These are phyloP conservation scores for Cotesia glomerata DNA, from an alignment of 1,140 invertebrate genomes.

Conservation along the genomic window DNA sequence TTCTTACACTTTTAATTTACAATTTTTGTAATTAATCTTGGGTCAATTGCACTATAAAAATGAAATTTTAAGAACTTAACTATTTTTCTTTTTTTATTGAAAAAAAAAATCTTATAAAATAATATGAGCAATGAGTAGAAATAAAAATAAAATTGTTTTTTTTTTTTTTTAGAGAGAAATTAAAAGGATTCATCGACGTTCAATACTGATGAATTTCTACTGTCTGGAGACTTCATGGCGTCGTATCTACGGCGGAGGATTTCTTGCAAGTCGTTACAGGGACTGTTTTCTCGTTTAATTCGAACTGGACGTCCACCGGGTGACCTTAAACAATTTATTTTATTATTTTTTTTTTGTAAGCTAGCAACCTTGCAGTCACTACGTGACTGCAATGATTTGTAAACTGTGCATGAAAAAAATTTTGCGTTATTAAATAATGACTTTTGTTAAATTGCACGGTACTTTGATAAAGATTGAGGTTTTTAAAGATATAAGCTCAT, in stretches of 20 bases:
- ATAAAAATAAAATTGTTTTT: background rate
- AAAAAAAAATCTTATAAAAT: background rate
- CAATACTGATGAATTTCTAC: constrained; percentile 52
- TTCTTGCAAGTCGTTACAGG: constrained; percentile 61
- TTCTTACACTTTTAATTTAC: constrained; percentile 1
- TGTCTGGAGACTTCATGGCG: constrained; percentile 56
- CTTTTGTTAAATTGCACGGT: too few relatives aligned
- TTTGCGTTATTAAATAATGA: too few relatives aligned
- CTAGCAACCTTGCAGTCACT: too few relatives aligned
- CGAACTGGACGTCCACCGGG: constrained; percentile 53
- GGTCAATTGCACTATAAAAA: constrained; percentile 43
- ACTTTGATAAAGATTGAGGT: too few relatives aligned
- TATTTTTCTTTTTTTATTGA: background rate
- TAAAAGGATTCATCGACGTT: constrained; percentile 52
- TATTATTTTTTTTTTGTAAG: too few relatives aligned
- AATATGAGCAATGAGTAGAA: background rate
- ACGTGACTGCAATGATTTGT: too few relatives aligned
- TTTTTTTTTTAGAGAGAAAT: constrained; percentile 8
- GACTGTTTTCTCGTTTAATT: constrained; percentile 56
- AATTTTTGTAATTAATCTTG: constrained; percentile 41
- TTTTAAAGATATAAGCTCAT: too few relatives aligned
- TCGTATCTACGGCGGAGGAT: constrained; percentile 57
- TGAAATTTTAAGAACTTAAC: background rate
- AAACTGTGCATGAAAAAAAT: too few relatives aligned
- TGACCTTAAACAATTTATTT: constrained; percentile 45